Evolutionary conservation across 2,113 vertebrate species (phyloP).

Genomic region (Sminthopsis crassicaudata): DNA sequence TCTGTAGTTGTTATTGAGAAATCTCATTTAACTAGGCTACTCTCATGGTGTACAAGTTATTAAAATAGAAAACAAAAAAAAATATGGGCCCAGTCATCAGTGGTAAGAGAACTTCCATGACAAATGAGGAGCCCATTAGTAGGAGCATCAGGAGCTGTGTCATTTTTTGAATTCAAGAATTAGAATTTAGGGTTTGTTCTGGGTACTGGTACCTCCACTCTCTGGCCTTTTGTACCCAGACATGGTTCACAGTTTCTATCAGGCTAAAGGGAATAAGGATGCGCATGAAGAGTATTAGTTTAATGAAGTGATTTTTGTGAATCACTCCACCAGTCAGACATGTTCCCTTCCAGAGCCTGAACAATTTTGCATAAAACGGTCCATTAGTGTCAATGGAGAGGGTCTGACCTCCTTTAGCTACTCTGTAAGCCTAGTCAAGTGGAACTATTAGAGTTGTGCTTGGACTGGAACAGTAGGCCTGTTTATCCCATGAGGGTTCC

Average conservation of each 20-base stretch:
- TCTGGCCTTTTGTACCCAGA: not conserved
- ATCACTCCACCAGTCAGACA: slow-evolving; percentile 72
- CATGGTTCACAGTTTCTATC: slow-evolving; percentile 1
- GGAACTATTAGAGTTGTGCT: slow-evolving; percentile 39
- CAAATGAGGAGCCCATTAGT: not conserved
- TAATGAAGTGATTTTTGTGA: slow-evolving; percentile 66
- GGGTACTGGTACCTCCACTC: not conserved
- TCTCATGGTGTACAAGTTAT: not conserved
- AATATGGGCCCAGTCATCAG: not conserved
- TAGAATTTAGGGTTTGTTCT: slow-evolving; percentile 12
- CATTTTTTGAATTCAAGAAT: slow-evolving; percentile 25
- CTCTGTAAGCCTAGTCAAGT: slow-evolving; percentile 34
- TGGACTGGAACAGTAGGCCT: not conserved
- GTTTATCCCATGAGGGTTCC: not conserved
- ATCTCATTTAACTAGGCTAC: not conserved
- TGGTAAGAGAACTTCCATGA: not conserved
- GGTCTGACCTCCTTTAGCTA: slow-evolving; percentile 62
- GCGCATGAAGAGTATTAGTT: slow-evolving; percentile 31
- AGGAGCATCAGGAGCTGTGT: not conserved
- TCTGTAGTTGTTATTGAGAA: not conserved
- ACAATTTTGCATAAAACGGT: slow-evolving; percentile 61
- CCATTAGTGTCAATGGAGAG: slow-evolving; percentile 63
- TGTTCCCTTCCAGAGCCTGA: slow-evolving; percentile 61
- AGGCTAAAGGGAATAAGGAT: slow-evolving; percentile 44
- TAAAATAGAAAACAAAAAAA: not conserved